A percentile compares a stretch with the other conserved stretches of the same genome.
phyloP scores from a whole-genome alignment of 2,113 vertebrate genomes.

The Tamias sibiricus region DNA sequence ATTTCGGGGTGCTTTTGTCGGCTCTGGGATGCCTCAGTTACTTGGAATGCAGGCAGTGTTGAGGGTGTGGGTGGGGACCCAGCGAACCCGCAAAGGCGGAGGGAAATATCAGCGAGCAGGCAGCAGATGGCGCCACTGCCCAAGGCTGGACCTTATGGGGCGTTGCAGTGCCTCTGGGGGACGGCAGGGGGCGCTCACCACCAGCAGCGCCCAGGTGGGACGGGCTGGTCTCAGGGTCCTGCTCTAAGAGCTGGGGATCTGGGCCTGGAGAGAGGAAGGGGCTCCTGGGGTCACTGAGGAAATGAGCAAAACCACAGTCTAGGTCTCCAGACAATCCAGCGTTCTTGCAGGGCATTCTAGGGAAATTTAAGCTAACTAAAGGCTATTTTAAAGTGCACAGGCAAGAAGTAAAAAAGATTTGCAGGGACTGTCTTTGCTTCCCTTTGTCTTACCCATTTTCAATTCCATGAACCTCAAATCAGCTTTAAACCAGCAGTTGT shows the following conservation, averaged over 20 bases:
- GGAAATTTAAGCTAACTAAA: not conserved
- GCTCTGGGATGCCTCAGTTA: not conserved
- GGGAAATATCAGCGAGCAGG: not conserved
- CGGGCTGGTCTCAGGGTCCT: not conserved
- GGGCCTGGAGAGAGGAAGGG: not conserved
- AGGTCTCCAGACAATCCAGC: too few relatives aligned
- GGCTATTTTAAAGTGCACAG: not conserved
- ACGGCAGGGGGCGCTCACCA: not conserved
- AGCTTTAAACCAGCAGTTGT: too few relatives aligned
- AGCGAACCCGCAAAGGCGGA: not conserved
- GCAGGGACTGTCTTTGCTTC: accelerated
- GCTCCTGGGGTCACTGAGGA: not conserved
- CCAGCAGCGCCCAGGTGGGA: not conserved
- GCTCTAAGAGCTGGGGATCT: not conserved
- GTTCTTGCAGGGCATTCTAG: not conserved
- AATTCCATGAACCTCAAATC: not conserved
- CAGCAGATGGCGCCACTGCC: slow-evolving; percentile 58
- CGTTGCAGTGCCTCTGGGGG: not conserved
- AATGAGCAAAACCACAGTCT: not conserved
- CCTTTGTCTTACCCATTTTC: not conserved
- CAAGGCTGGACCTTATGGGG: not conserved
- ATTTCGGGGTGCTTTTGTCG: too few relatives aligned
- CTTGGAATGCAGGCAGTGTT: not conserved
- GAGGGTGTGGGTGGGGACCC: accelerated
- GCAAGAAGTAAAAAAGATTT: not conserved